These are phyloP conservation scores for Pseudomyrmex gracilis DNA, from an alignment of 1,140 invertebrate species.

Conservation along the genomic window DNA sequence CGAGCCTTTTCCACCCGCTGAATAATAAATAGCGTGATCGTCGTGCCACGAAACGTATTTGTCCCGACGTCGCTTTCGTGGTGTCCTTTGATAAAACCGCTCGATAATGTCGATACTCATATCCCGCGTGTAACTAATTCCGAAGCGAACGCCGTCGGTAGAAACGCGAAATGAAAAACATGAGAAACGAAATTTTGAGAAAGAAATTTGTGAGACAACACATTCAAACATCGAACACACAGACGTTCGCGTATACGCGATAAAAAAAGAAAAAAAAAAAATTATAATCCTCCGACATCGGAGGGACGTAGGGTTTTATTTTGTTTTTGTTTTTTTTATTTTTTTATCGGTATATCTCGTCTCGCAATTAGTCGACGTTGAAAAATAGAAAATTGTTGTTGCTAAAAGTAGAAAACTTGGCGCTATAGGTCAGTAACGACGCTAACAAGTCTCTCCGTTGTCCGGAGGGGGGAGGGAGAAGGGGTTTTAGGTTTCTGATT, in stretches of 20 bases:
- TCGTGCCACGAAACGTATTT: constrained; percentile 73
- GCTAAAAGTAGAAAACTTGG: too few species aligned
- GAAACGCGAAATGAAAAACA: constrained; percentile 18
- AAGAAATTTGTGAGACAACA: not conserved
- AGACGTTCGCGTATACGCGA: not conserved
- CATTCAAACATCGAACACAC: not conserved
- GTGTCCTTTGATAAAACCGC: constrained; percentile 68
- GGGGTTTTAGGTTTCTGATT: too few species aligned
- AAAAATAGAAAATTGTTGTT: too few species aligned
- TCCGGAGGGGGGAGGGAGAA: too few species aligned
- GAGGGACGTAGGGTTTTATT: too few species aligned
- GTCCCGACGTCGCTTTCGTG: constrained; percentile 61
- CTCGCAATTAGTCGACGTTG: too few species aligned
- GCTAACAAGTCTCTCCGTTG: too few species aligned
- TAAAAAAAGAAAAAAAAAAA: constrained; percentile 1
- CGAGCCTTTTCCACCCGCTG: constrained; percentile 68
- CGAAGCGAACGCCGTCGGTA: constrained; percentile 5
- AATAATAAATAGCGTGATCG: constrained; percentile 73
- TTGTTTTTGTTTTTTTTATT: too few species aligned
- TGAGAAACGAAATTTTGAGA: not conserved
- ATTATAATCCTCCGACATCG: too few species aligned
- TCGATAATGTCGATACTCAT: constrained; percentile 74
- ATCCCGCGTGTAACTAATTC: constrained; percentile 59
- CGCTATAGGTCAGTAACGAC: too few species aligned
- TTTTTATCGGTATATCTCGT: too few species aligned